phyloP scores from a whole-genome alignment of 2,888 invertebrate genomes.

The Perdita meconis region DNA sequence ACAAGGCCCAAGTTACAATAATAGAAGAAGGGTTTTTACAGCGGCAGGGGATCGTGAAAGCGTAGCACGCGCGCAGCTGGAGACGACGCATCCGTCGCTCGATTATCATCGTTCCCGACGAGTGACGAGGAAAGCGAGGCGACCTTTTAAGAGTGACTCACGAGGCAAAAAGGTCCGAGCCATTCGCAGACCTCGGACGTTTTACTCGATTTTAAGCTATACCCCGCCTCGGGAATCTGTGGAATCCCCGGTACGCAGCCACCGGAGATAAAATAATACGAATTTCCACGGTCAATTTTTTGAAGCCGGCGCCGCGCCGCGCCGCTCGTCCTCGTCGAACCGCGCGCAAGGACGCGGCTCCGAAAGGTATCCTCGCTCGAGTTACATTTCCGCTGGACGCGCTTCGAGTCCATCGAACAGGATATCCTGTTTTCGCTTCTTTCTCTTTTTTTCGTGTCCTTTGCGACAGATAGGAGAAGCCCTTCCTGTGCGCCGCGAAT shows the following conservation, averaged over 20 bases:
- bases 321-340: neutral
- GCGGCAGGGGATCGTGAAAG: conserved; percentile 55
- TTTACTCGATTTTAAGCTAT: conserved; percentile 4
- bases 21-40: conserved; percentile 61
- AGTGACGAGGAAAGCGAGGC: conserved; percentile 30
- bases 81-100: conserved; percentile 39
- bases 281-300: neutral
- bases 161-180: conserved; percentile 42
- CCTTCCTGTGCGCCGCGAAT: neutral
- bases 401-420: conserved; percentile 52
- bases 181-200: neutral
- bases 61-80: conserved; percentile 54
- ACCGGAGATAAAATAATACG: neutral
- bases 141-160: conserved; percentile 60
- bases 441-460: neutral
- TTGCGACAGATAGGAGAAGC: neutral
- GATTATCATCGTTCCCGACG: conserved; percentile 52
- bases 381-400: conserved; percentile 63
- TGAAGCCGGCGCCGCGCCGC: neutral
- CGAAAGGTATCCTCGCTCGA: conserved; percentile 44
- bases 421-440: conserved; percentile 48
- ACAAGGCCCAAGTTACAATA: conserved; percentile 55
- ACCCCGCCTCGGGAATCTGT: conserved; percentile 11
- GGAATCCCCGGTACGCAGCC: conserved; percentile 9
- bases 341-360: neutral